Conservation (phyloP, 2,113 vertebrate species). For the Ailuropoda melanoleuca region DNA sequence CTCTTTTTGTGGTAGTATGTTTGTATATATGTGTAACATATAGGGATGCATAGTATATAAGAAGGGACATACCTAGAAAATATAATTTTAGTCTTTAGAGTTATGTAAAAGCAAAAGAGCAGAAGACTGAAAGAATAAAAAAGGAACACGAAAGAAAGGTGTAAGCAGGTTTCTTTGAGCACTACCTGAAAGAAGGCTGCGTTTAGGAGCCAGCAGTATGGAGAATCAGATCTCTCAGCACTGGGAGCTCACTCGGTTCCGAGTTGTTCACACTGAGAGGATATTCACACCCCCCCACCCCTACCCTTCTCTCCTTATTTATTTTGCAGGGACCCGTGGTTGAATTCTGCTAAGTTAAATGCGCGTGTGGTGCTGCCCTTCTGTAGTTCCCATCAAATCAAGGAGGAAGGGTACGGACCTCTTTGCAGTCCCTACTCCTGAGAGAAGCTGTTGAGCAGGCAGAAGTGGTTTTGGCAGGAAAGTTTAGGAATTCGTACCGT, state of each 20-base stretch:
- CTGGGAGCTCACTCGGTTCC: not conserved
- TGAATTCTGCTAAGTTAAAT: not conserved
- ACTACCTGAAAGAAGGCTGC: not conserved
- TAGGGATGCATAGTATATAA: not conserved
- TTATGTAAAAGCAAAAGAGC: not conserved
- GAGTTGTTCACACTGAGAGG: not conserved
- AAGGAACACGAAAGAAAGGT: not conserved
- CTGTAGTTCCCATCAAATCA: not conserved
- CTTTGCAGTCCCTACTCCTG: not conserved
- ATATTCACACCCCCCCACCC: not conserved
- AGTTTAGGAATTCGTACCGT: not conserved
- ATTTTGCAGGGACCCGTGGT: not conserved
- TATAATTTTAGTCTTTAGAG: slow-evolving; percentile 38
- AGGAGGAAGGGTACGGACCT: not conserved
- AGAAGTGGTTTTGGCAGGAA: not conserved
- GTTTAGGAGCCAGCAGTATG: not conserved
- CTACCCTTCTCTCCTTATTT: not conserved
- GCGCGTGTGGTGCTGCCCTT: not conserved
- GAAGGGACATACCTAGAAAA: not conserved
- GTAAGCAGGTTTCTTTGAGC: not conserved
- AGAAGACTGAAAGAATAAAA: not conserved
- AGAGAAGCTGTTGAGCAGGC: not conserved
- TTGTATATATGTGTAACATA: not conserved
- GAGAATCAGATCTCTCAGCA: not conserved
- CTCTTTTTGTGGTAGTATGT: not conserved